Conservation (phyloP, 2,888 invertebrate species). For the Orchestes rusci region DNA sequence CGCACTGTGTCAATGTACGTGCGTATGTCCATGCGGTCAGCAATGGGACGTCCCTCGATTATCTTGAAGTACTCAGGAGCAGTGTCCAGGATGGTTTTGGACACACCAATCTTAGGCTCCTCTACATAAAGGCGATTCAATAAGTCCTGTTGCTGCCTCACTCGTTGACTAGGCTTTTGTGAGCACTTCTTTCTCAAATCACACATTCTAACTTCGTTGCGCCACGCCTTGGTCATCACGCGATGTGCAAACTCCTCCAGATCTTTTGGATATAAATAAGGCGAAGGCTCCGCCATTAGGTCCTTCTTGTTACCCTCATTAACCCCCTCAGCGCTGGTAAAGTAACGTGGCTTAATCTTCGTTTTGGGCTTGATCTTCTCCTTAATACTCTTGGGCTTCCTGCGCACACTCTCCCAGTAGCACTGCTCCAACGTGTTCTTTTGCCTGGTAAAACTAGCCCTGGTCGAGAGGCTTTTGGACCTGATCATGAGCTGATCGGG, state of each 20-base stretch:
- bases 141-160: constrained; percentile 45
- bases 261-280: constrained; percentile 43
- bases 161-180: constrained; percentile 37
- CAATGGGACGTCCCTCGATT: constrained; percentile 52
- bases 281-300: constrained; percentile 38
- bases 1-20: constrained; percentile 48
- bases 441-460: constrained; percentile 4
- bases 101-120: constrained; percentile 45
- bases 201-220: constrained; percentile 33
- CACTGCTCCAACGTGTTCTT: constrained; percentile 2
- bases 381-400: constrained; percentile 7
- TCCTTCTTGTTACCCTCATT: constrained; percentile 22
- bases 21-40: constrained; percentile 51
- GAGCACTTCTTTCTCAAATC: constrained; percentile 36
- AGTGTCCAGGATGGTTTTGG: constrained; percentile 55
- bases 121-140: constrained; percentile 52
- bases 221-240: constrained; percentile 41
- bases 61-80: constrained; percentile 59
- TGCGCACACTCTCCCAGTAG: too few species aligned
- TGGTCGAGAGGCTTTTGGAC: constrained; percentile 6
- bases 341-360: constrained; percentile 22
- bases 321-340: constrained; percentile 26
- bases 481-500: constrained; percentile 22
- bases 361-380: constrained; percentile 19
- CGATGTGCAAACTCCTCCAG: constrained; percentile 43